Conservation (phyloP, 2,113 vertebrate species). For the Oxygymnocypris stewartii region DNA sequence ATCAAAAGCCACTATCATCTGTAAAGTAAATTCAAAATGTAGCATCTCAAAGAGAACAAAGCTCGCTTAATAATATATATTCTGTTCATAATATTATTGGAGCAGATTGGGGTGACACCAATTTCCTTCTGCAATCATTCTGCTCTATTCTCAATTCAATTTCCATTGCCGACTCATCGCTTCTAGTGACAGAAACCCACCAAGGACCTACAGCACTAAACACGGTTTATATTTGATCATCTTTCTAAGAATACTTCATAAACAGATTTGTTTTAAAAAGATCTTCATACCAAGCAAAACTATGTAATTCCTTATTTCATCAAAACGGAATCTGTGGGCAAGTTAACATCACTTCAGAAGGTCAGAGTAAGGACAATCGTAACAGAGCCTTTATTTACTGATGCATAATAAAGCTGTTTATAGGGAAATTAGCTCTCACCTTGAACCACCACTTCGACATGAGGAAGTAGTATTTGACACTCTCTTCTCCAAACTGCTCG, state of each 20-base stretch:
- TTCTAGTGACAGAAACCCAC: neutral
- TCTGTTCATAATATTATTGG: neutral
- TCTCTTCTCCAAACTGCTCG: slow-evolving; percentile 91
- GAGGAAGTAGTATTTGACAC: slow-evolving; percentile 89
- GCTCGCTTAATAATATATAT: neutral
- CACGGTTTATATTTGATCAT: neutral
- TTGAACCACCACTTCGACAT: slow-evolving; percentile 96
- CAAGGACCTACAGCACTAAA: neutral
- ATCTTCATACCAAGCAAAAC: neutral
- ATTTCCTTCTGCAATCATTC: neutral
- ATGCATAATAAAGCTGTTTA: neutral
- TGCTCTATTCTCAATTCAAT: neutral
- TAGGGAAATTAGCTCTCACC: slow-evolving; percentile 69
- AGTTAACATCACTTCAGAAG: neutral
- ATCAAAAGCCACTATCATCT: slow-evolving; percentile 28
- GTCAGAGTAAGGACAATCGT: neutral
- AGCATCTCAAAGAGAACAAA: slow-evolving; percentile 20
- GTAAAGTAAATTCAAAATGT: neutral
- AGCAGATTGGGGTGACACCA: neutral
- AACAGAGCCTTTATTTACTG: neutral
- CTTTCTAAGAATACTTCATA: neutral
- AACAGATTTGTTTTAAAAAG: neutral
- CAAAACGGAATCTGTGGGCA: neutral
- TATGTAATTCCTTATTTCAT: neutral
- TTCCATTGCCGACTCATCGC: neutral